These are phyloP conservation scores for Nothocercus nigrocapillus DNA, from an alignment of 2,113 vertebrate genomes.

Conservation along the genomic window DNA sequence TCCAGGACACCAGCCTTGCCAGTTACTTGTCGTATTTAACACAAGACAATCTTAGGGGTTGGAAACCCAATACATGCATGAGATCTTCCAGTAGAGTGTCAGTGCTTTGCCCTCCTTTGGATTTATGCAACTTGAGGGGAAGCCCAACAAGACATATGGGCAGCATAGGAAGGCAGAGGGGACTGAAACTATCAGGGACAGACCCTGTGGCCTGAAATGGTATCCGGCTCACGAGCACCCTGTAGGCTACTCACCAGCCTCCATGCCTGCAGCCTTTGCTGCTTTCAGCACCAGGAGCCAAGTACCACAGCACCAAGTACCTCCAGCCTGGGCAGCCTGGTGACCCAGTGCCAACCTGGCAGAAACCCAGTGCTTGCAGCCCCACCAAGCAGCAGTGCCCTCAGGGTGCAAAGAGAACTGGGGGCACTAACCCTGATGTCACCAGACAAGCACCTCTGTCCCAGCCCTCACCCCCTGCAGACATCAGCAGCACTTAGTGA, in stretches of 20 bases:
- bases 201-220: neutral
- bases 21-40: neutral
- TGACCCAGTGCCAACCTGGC: accelerated
- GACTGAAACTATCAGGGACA: neutral
- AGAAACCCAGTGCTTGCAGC: neutral
- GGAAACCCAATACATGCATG: accelerated
- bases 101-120: neutral
- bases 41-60: neutral
- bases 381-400: neutral
- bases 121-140: neutral
- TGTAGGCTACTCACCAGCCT: neutral
- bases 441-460: neutral
- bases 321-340: neutral
- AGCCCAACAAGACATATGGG: neutral
- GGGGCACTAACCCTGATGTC: neutral
- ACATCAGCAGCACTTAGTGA: neutral
- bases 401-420: neutral
- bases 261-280: neutral
- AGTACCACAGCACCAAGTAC: neutral
- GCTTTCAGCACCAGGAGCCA: neutral
- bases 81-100: accelerated
- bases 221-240: accelerated
- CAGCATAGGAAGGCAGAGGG: neutral
- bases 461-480: neutral
- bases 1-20: too few species aligned